Percentiles rank a stretch among this genome's conserved stretches.
phyloP scores from a whole-genome alignment of 2,888 invertebrate species.

The Zygogramma bicolorata region DNA sequence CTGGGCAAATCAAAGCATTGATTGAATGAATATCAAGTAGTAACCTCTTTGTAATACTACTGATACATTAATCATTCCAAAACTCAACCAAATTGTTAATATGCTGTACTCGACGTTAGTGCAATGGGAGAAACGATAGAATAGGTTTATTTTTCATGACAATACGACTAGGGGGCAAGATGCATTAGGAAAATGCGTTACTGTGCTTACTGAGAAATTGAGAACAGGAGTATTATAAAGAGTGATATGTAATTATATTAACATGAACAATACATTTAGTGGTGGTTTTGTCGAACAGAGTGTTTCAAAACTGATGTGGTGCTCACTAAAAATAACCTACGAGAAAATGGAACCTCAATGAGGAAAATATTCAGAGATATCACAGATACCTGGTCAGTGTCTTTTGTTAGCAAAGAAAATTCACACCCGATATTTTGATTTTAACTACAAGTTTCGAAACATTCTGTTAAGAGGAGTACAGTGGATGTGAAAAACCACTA shows the following conservation, averaged over 20 bases:
- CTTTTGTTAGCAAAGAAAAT: conserved; percentile 33
- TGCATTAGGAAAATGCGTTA: conserved; percentile 53
- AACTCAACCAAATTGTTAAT: conserved; percentile 40
- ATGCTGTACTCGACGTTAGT: conserved; percentile 46
- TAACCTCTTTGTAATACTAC: not conserved
- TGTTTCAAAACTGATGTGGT: conserved; percentile 1
- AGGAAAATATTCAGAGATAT: not conserved
- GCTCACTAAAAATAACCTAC: no score
- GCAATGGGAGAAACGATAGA: conserved; percentile 46
- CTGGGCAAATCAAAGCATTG: no score
- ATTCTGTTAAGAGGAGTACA: conserved; percentile 41
- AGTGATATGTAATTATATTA: conserved; percentile 58
- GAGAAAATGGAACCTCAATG: no score
- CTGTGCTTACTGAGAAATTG: conserved; percentile 48
- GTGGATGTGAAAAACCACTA: conserved; percentile 47
- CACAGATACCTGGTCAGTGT: conserved; percentile 19
- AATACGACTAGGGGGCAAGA: conserved; percentile 59
- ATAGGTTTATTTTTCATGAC: conserved; percentile 59
- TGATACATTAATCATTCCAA: conserved; percentile 23
- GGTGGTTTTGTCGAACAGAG: conserved; percentile 53
- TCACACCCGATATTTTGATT: not conserved
- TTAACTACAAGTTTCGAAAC: not conserved
- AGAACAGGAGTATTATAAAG: conserved; percentile 57
- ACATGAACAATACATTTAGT: conserved; percentile 58
- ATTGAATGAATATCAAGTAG: not conserved